Percentiles rank a stretch among this genome's conserved stretches.
Evolutionary conservation across 2,113 vertebrate genomes (phyloP).

Genomic region (Rhinoderma darwinii): DNA sequence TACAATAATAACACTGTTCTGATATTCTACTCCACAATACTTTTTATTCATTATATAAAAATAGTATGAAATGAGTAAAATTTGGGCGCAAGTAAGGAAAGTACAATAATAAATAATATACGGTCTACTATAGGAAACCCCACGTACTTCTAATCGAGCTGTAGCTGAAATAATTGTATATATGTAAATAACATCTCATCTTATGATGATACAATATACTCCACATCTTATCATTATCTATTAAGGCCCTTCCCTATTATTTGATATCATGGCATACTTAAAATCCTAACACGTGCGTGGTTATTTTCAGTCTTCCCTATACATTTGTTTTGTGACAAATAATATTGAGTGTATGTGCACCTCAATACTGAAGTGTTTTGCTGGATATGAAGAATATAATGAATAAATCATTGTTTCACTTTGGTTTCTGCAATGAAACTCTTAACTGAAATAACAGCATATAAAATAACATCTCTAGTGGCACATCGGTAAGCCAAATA

Average conservation of each 20-base stretch:
- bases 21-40: too few species aligned
- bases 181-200: not conserved
- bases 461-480: constrained; percentile 51
- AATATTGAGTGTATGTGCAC: not conserved
- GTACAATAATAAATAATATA: not conserved
- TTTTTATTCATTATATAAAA: too few species aligned
- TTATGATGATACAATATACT: not conserved
- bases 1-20: too few species aligned
- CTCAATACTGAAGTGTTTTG: not conserved
- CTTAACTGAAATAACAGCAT: constrained; percentile 48
- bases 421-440: constrained; percentile 40
- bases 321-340: not conserved
- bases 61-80: not conserved
- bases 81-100: not conserved
- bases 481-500: constrained; percentile 39
- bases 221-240: not conserved
- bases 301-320: not conserved
- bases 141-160: not conserved
- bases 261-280: not conserved
- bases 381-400: constrained; percentile 13
- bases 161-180: not conserved
- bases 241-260: not conserved
- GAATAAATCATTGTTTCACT: constrained; percentile 43
- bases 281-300: not conserved
- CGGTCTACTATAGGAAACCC: not conserved